Evolutionary conservation across 1,140 invertebrate species (phyloP).

Genomic region (Ooceraea biroi): DNA sequence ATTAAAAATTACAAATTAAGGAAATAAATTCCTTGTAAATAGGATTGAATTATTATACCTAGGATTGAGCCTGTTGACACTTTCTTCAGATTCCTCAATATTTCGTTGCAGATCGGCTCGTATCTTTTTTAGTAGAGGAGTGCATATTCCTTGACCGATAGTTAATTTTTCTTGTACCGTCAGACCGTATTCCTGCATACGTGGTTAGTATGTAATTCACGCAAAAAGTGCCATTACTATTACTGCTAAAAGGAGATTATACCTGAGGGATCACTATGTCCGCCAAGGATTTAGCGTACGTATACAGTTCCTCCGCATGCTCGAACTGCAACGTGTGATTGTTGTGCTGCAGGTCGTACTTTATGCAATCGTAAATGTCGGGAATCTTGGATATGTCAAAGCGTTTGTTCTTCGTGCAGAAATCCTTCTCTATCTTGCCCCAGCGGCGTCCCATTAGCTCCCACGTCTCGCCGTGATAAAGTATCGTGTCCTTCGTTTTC

Average conservation of each 20-base stretch:
- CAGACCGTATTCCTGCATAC: conserved; percentile 96
- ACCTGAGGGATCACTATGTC: conserved; percentile 99
- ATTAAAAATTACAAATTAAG: conserved; percentile 3
- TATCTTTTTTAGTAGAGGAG: conserved; percentile 98
- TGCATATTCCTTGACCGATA: conserved; percentile 99
- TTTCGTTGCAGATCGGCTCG: conserved; percentile 97
- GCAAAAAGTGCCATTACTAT: not conserved
- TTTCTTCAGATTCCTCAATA: conserved; percentile 95
- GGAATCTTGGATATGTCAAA: conserved; percentile 99
- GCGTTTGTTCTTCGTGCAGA: conserved; percentile 95
- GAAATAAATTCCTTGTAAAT: not conserved
- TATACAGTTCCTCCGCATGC: conserved; percentile 97
- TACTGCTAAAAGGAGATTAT: conserved; percentile 46
- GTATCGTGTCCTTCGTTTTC: conserved; percentile 95
- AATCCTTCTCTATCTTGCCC: conserved; percentile 99
- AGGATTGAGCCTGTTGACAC: conserved; percentile 97
- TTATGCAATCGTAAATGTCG: conserved; percentile 99
- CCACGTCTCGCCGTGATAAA: conserved; percentile 99
- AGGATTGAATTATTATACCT: conserved; percentile 86
- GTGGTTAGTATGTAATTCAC: conserved; percentile 8
- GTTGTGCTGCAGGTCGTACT: conserved; percentile 99
- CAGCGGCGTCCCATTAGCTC: conserved; percentile 99
- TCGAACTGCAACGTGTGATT: conserved; percentile 97
- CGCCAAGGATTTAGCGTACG: conserved; percentile 97
- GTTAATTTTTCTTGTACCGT: conserved; percentile 98